phyloP scores from a whole-genome alignment of 2,113 vertebrate species.

The Bothrops jararaca region DNA sequence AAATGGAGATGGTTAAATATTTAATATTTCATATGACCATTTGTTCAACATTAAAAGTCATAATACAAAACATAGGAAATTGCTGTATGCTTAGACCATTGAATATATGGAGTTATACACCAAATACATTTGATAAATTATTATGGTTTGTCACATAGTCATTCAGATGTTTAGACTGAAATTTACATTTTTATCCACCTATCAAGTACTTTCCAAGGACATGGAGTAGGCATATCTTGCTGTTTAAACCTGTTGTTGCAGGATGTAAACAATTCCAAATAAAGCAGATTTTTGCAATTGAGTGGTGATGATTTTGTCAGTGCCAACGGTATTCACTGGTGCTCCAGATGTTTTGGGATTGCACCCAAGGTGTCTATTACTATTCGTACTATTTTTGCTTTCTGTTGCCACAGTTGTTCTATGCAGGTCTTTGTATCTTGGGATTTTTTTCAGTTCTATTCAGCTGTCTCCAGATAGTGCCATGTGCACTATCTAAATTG shows the following conservation, averaged over 20 bases:
- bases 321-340: background rate
- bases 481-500: background rate
- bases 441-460: background rate
- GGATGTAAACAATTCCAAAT: background rate
- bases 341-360: background rate
- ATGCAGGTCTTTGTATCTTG: background rate
- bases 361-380: background rate
- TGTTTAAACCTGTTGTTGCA: background rate
- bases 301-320: background rate
- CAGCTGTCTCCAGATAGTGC: background rate
- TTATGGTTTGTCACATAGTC: background rate
- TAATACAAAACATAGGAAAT: background rate
- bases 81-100: background rate
- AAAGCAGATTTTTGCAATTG: background rate
- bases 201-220: background rate
- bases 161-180: background rate
- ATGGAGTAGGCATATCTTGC: background rate
- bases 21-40: background rate
- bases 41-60: background rate
- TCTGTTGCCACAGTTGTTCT: background rate
- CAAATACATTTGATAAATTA: background rate
- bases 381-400: background rate
- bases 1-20: slow-evolving; percentile 6
- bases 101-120: background rate
- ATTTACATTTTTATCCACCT: background rate